Evolutionary conservation across 2,113 vertebrate species (phyloP).

Genomic region (Pollachius pollachius): DNA sequence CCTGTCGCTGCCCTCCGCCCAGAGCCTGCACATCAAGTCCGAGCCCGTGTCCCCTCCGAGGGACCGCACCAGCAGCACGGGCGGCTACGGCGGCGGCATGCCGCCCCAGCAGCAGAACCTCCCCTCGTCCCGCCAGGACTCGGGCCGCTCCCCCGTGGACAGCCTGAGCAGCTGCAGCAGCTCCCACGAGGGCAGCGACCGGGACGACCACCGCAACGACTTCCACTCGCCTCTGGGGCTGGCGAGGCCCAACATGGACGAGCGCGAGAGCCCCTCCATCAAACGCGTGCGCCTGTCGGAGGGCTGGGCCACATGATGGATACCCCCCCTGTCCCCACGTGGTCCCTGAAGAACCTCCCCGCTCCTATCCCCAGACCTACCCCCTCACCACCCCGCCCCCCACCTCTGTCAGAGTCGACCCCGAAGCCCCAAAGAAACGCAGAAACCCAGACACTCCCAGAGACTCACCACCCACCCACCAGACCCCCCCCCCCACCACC

Average conservation of each 20-base stretch:
- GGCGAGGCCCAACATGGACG: constrained; percentile 90
- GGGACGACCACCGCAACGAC: constrained; percentile 95
- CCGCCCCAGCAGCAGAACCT: constrained; percentile 80
- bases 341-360: background rate
- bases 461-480: constrained; percentile 2
- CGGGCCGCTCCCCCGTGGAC: constrained; percentile 95
- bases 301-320: constrained; percentile 98
- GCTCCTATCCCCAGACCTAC: constrained; percentile 24
- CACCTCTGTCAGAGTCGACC: too few relatives aligned
- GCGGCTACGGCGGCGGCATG: constrained; percentile 85
- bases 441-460: too few relatives aligned
- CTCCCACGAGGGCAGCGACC: constrained; percentile 97
- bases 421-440: too few relatives aligned
- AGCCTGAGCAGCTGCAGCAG: constrained; percentile 99
- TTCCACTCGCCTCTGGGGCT: constrained; percentile 99
- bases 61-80: constrained; percentile 95
- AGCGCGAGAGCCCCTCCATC: constrained; percentile 96
- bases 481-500: constrained; percentile 6
- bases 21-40: constrained; percentile 99
- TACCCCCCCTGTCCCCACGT: constrained; percentile 31
- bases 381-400: constrained; percentile 28
- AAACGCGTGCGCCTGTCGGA: constrained; percentile 98
- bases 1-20: constrained; percentile 99
- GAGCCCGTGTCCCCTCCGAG: constrained; percentile 99
- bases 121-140: constrained; percentile 87